These are phyloP conservation scores for Cydia pomonella DNA, from an alignment of 1,140 invertebrate species.

Conservation along the genomic window DNA sequence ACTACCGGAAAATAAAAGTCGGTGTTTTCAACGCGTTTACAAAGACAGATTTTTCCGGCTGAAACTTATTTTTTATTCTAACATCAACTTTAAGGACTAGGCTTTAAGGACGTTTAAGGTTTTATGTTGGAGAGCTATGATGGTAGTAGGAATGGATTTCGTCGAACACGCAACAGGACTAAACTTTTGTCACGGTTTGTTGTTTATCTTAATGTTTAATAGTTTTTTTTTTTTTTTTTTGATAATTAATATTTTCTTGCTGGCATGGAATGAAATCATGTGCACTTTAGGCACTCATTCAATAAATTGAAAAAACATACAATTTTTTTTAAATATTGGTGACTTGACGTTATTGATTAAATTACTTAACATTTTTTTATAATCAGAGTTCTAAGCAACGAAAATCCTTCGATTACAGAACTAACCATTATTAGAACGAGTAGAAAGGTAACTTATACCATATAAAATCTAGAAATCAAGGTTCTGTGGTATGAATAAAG, in stretches of 20 bases:
- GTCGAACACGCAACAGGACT: slow-evolving; percentile 69
- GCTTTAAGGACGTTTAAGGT: background rate
- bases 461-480: too few species aligned
- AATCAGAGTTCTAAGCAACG: too few species aligned
- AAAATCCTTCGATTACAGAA: too few species aligned
- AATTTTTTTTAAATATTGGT: too few species aligned
- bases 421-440: too few species aligned
- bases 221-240: slow-evolving; percentile 52
- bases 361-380: too few species aligned
- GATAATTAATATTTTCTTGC: background rate
- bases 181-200: slow-evolving; percentile 71
- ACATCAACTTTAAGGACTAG: background rate
- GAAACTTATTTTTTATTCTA: background rate
- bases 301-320: background rate
- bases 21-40: slow-evolving; percentile 25
- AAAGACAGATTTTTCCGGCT: slow-evolving; percentile 33
- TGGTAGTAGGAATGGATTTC: slow-evolving; percentile 59
- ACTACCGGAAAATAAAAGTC: background rate
- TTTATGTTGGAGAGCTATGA: slow-evolving; percentile 25
- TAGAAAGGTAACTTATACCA: too few species aligned
- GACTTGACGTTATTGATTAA: too few species aligned
- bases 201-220: slow-evolving; percentile 67
- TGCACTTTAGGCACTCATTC: background rate
- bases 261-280: background rate
- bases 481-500: too few species aligned